Conservation (phyloP, 2,113 vertebrate genomes). For the Poeciliopsis turrubarensis region DNA sequence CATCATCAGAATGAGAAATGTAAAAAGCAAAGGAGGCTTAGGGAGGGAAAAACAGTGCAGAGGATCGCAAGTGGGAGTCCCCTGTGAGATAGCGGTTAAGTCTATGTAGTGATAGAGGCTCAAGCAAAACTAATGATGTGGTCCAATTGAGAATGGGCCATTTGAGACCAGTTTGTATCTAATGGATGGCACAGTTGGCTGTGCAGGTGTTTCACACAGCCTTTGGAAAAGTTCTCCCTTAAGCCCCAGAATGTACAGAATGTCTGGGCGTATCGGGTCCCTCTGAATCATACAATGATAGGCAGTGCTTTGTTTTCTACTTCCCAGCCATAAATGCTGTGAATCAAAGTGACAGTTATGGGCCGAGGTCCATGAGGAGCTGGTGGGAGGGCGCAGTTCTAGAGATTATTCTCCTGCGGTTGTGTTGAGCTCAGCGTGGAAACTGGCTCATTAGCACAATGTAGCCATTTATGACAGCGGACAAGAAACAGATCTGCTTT, state of each 20-base stretch:
- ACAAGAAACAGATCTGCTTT: constrained; percentile 12
- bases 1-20: constrained; percentile 26
- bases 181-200: constrained; percentile 55
- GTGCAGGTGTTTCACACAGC: constrained; percentile 63
- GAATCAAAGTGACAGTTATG: constrained; percentile 56
- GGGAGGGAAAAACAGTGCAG: constrained; percentile 12
- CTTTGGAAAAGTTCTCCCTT: constrained; percentile 47
- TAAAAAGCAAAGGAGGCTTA: constrained; percentile 19
- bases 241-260: constrained; percentile 43
- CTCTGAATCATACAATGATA: constrained; percentile 30
- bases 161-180: constrained; percentile 53
- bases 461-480: constrained; percentile 9
- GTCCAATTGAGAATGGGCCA: constrained; percentile 66
- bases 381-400: constrained; percentile 30
- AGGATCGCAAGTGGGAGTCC: constrained; percentile 52
- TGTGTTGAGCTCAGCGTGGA: constrained; percentile 11
- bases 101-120: constrained; percentile 63
- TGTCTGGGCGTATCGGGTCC: background rate
- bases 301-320: constrained; percentile 22
- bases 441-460: constrained; percentile 60
- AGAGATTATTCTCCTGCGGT: constrained; percentile 33
- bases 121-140: constrained; percentile 75
- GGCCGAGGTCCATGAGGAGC: constrained; percentile 27
- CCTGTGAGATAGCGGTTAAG: constrained; percentile 61
- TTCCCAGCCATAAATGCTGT: constrained; percentile 29